Evolutionary conservation across 2,888 invertebrate genomes (phyloP).

Genomic region (Anoncus sp.): DNA sequence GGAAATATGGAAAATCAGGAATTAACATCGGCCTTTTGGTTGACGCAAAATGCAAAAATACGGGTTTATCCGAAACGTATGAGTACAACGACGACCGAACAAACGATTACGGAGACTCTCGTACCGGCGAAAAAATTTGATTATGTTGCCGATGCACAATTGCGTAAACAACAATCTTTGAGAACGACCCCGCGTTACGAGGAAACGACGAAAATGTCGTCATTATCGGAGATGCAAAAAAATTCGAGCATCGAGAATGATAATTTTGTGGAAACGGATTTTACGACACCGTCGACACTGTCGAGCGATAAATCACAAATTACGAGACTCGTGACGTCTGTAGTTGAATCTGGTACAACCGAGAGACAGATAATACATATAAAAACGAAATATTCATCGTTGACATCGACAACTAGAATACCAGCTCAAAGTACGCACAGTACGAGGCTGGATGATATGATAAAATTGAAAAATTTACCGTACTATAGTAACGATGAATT

Average conservation of each 20-base stretch:
- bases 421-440: conserved; percentile 66
- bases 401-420: conserved; percentile 77
- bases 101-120: conserved; percentile 78
- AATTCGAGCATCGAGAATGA: conserved; percentile 46
- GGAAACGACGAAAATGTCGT: conserved; percentile 52
- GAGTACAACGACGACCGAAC: conserved; percentile 73
- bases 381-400: conserved; percentile 80
- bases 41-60: conserved; percentile 63
- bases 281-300: conserved; percentile 69
- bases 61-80: conserved; percentile 74
- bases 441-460: background rate
- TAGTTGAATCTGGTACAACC: conserved; percentile 83
- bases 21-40: conserved; percentile 56
- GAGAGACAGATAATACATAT: conserved; percentile 83
- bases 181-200: conserved; percentile 69
- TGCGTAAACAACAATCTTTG: conserved; percentile 76
- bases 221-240: conserved; percentile 9
- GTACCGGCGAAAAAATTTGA: conserved; percentile 80
- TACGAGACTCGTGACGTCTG: conserved; percentile 83
- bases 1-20: conserved; percentile 33
- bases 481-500: conserved; percentile 60
- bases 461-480: conserved; percentile 53
- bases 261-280: conserved; percentile 68
- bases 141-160: conserved; percentile 77
- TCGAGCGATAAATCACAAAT: conserved; percentile 78